Percentiles rank a stretch among this genome's conserved stretches.
These are phyloP conservation scores for Eulithis prunata DNA, from an alignment of 2,888 invertebrate species.

Conservation along the genomic window DNA sequence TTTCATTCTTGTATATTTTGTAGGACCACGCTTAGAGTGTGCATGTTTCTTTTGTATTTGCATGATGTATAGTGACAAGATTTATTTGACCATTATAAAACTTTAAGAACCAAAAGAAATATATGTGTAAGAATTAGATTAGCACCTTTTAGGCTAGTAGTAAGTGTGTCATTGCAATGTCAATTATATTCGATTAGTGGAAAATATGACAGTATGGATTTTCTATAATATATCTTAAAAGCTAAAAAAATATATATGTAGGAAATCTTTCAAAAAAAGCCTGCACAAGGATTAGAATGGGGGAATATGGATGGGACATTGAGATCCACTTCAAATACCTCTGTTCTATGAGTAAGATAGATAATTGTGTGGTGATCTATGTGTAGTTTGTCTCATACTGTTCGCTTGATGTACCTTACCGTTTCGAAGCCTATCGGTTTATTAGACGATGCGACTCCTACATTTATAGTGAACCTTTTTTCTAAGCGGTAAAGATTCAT, in stretches of 20 bases:
- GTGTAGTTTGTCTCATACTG: constrained; percentile 59
- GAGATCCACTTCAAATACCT: constrained; percentile 51
- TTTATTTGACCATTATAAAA: constrained; percentile 56
- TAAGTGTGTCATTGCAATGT: constrained; percentile 83
- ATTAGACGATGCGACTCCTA: background rate
- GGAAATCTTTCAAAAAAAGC: constrained; percentile 53
- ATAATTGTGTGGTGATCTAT: constrained; percentile 66
- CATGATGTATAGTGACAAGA: constrained; percentile 59
- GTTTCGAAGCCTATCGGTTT: background rate
- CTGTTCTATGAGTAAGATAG: constrained; percentile 62
- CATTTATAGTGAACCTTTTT: background rate
- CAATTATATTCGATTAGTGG: constrained; percentile 83
- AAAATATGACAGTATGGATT: constrained; percentile 73
- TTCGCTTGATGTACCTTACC: constrained; percentile 49
- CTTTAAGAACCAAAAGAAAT: constrained; percentile 73
- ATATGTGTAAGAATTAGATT: constrained; percentile 76
- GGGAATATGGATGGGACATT: constrained; percentile 31
- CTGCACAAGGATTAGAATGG: constrained; percentile 53
- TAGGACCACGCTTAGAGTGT: constrained; percentile 66
- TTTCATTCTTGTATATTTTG: constrained; percentile 67
- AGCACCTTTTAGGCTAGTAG: constrained; percentile 81
- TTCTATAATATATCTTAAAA: constrained; percentile 73
- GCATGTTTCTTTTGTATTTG: constrained; percentile 68
- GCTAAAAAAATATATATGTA: constrained; percentile 48
- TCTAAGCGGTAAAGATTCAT: constrained; percentile 11